phyloP scores from a whole-genome alignment of 1,140 invertebrate genomes.

The Drosophila pallidifrons region DNA sequence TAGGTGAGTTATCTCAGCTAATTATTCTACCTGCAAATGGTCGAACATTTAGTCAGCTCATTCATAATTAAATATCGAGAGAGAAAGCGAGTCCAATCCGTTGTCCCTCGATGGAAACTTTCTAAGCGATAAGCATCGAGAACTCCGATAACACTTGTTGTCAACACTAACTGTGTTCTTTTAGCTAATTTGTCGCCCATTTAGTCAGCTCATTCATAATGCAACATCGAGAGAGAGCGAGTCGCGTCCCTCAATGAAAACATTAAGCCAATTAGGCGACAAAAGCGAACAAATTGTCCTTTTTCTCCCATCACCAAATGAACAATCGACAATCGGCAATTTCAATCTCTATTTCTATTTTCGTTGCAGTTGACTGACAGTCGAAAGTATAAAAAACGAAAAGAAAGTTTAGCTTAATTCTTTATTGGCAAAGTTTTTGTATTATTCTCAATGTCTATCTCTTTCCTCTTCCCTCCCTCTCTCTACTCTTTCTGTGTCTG shows the following conservation, averaged over 20 bases:
- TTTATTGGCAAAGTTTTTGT: slow-evolving; percentile 70
- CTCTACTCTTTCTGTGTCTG: slow-evolving; percentile 26
- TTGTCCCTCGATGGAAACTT: slow-evolving; percentile 48
- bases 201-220: slow-evolving; percentile 29
- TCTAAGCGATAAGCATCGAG: not conserved
- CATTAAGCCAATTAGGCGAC: slow-evolving; percentile 71
- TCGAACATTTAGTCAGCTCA: too few species aligned
- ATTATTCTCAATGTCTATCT: not conserved
- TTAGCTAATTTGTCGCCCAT: not conserved
- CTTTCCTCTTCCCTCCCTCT: not conserved
- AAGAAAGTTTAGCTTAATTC: slow-evolving; percentile 51
- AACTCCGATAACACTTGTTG: not conserved
- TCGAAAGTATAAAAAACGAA: not conserved
- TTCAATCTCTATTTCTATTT: slow-evolving; percentile 27
- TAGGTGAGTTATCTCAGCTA: too few species aligned
- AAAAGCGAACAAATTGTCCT: slow-evolving; percentile 60
- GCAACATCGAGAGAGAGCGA: not conserved
- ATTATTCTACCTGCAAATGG: too few species aligned
- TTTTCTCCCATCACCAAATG: not conserved
- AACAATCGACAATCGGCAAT: not conserved
- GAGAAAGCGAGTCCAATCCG: too few species aligned
- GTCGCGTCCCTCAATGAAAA: slow-evolving; percentile 35
- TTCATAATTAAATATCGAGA: too few species aligned
- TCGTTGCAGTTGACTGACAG: slow-evolving; percentile 7
- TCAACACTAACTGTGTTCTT: not conserved